Base-by-base conservation (phyloP, 2,888 invertebrate species). In the Drosophila mayaguana region DNA sequence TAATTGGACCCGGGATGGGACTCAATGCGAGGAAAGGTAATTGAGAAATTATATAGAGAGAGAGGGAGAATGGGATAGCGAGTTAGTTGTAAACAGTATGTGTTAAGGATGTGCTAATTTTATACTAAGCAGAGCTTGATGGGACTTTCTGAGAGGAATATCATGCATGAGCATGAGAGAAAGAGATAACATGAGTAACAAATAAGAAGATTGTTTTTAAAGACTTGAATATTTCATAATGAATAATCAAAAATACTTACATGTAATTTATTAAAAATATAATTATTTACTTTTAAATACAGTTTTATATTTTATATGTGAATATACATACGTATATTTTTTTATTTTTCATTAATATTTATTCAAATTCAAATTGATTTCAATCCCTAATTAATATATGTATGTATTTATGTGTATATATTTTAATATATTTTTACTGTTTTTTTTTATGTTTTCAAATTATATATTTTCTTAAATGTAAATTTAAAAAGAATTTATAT, bases 91-190 rank as follows among this genome's bases (percentile, higher is more conserved):
- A 55, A 62, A 14, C 59, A 65, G 69, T 64, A 54, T 72, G 72
- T 60, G 53, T 69, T 89, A 62, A 89, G 72, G 66, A 85, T 78
- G 85, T 89, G 85, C 60, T 85, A 89, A 85, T 85, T 87, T 79
- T 72, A 76, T 75, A 75, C 80, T 69, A 56, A 76, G 64, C 75
- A 38, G 61, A 69, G 69, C 75, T 74, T 63, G 45, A 50, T 32
- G 54, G 1, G 45, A 25, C 34, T 48, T 40, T 60, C 8, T 5
- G 20, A 40, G 28, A n/a, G 48, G n/a, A 1, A n/a, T 9, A 20
- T 5, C 2, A 20, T 9, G 9, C n/a, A n/a, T 28, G 18, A 11
- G 28, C n/a, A 28, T 28, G 54, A 25, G 28, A 28, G 18, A 16
- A 12, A 43, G 32, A 40, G 28, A 25, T 1, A 18, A 18, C 28